Conservation (phyloP, 2,797 vertebrate genomes). For the Avahi laniger region DNA sequence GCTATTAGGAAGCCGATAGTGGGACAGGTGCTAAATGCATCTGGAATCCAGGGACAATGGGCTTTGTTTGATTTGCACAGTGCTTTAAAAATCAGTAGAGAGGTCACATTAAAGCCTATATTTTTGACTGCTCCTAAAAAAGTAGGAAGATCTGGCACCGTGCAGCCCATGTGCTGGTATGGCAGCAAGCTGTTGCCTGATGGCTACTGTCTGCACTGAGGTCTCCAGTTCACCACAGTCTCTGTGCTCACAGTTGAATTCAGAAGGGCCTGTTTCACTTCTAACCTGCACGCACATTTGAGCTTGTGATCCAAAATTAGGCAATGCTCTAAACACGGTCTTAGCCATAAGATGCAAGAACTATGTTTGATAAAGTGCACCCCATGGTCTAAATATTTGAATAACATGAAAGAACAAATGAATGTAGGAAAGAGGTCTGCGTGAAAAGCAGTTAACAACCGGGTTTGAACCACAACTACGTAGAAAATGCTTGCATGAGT, state of each 20-base stretch:
- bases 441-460: background rate
- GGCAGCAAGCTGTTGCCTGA: background rate
- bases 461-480: background rate
- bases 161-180: background rate
- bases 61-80: background rate
- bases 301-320: conserved; percentile 9
- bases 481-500: background rate
- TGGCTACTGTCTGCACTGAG: background rate
- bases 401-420: background rate
- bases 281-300: background rate
- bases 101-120: background rate
- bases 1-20: background rate
- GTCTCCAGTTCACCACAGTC: background rate
- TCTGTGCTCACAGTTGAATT: background rate
- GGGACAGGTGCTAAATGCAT: background rate
- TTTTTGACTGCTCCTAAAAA: conserved; percentile 9
- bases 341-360: background rate
- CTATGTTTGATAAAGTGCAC: background rate
- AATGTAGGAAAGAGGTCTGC: background rate
- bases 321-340: background rate
- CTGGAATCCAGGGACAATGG: background rate
- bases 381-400: background rate
- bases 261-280: background rate
- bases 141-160: background rate
- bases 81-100: conserved; percentile 22